Conservation (phyloP, 2,888 invertebrate genomes). For the Diaphora mendica region DNA sequence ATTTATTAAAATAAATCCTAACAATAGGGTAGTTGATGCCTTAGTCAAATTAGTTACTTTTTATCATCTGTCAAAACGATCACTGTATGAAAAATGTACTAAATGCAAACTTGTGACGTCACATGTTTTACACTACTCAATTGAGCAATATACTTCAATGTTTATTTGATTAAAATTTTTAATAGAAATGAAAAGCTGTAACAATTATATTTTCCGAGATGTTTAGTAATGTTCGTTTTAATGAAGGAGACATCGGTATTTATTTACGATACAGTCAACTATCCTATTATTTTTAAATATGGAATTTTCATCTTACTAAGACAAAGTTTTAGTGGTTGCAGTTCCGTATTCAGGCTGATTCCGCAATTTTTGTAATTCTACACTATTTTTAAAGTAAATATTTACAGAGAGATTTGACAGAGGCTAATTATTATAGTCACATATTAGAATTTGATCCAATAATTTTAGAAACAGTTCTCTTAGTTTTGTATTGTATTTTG, state of each 20-base stretch:
- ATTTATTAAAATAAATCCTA: constrained; percentile 2
- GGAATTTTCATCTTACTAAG: neutral
- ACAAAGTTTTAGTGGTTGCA: neutral
- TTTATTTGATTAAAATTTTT: too few species aligned
- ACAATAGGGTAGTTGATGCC: neutral
- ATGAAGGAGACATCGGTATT: too few species aligned
- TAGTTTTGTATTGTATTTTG: neutral
- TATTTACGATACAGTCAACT: too few species aligned
- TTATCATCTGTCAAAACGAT: too few species aligned
- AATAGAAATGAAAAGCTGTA: too few species aligned
- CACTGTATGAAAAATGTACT: too few species aligned
- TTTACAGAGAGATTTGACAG: neutral
- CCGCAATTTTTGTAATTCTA: neutral
- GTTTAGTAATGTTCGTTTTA: too few species aligned
- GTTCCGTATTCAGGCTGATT: neutral
- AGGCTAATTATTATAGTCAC: neutral
- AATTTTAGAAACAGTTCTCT: neutral
- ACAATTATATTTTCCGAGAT: too few species aligned
- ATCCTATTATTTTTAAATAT: neutral
- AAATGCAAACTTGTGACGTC: too few species aligned
- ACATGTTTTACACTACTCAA: too few species aligned
- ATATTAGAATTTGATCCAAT: neutral
- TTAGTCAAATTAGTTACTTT: too few species aligned
- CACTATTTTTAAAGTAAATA: neutral
- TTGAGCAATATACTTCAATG: too few species aligned